phyloP scores from a whole-genome alignment of 1,140 invertebrate species.

The Hycleus phaleratus region DNA sequence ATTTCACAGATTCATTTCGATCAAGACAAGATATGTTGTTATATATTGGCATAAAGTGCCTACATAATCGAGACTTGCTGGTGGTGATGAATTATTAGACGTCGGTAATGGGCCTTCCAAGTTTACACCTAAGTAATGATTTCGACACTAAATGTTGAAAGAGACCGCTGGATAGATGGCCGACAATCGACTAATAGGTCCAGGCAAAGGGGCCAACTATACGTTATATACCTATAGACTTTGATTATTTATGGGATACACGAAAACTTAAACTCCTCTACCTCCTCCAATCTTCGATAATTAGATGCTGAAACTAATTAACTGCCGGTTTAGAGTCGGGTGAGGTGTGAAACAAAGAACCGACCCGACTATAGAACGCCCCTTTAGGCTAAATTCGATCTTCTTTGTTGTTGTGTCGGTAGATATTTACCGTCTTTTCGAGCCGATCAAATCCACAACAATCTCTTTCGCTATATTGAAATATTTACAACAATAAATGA shows the following conservation, averaged over 20 bases:
- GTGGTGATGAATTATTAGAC: conserved; percentile 35
- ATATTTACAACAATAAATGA: too few species aligned
- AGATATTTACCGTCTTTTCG: too few species aligned
- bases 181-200: conserved; percentile 29
- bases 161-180: conserved; percentile 31
- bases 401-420: too few species aligned
- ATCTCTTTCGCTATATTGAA: too few species aligned
- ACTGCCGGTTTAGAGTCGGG: conserved; percentile 33
- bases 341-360: conserved; percentile 41
- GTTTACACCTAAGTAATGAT: conserved; percentile 45
- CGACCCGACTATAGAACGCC: conserved; percentile 14
- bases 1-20: too few species aligned
- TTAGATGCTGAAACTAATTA: conserved; percentile 44
- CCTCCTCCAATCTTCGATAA: conserved; percentile 30
- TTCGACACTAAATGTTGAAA: conserved; percentile 43
- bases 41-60: too few species aligned
- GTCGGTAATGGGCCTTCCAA: conserved; percentile 38
- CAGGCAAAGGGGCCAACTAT: background rate
- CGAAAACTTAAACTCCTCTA: conserved; percentile 27
- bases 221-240: too few species aligned
- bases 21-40: too few species aligned
- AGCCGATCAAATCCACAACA: too few species aligned
- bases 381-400: too few species aligned
- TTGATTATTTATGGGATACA: conserved; percentile 39
- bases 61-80: too few species aligned